A percentile compares a stretch with the other conserved stretches of the same genome.
Conservation (phyloP, 2,888 invertebrate genomes). For the Ferdinandea cuprea region DNA sequence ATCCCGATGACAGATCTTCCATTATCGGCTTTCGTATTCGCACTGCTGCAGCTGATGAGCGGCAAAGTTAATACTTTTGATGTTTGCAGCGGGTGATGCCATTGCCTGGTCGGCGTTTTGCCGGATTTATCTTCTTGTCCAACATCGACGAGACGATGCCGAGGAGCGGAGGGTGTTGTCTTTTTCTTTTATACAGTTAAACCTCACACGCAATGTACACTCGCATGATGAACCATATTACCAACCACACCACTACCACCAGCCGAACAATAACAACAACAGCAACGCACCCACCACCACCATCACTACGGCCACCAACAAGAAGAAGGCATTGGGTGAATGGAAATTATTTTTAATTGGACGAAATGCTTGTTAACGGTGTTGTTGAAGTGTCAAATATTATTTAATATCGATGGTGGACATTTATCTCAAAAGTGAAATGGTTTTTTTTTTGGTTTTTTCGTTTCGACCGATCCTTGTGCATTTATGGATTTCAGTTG, state of each 20-base stretch:
- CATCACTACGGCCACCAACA: too few species aligned
- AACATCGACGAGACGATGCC: neutral
- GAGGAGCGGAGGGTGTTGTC: conserved; percentile 34
- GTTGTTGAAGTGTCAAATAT: conserved; percentile 75
- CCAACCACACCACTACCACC: conserved; percentile 9
- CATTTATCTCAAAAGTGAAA: conserved; percentile 60
- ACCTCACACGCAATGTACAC: conserved; percentile 41
- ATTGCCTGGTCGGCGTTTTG: conserved; percentile 32
- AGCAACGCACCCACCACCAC: too few species aligned
- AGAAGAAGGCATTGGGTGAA: conserved; percentile 51
- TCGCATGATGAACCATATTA: conserved; percentile 35
- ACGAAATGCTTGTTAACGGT: conserved; percentile 74
- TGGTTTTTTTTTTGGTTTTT: conserved; percentile 9
- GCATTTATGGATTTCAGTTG: conserved; percentile 65
- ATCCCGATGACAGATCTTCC: conserved; percentile 59
- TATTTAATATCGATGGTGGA: conserved; percentile 74
- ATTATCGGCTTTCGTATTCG: conserved; percentile 59
- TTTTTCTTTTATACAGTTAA: conserved; percentile 28
- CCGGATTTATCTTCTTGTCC: conserved; percentile 46
- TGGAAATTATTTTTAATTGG: conserved; percentile 75
- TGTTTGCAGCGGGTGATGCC: conserved; percentile 66
- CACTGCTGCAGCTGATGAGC: conserved; percentile 21
- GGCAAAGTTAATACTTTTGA: conserved; percentile 63
- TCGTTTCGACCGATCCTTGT: conserved; percentile 12
- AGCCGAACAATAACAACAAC: conserved; percentile 5